Percentiles rank a stretch among this genome's conserved stretches.
phyloP scores from a whole-genome alignment of 2,888 invertebrate species.

The Aspidapion aeneum region DNA sequence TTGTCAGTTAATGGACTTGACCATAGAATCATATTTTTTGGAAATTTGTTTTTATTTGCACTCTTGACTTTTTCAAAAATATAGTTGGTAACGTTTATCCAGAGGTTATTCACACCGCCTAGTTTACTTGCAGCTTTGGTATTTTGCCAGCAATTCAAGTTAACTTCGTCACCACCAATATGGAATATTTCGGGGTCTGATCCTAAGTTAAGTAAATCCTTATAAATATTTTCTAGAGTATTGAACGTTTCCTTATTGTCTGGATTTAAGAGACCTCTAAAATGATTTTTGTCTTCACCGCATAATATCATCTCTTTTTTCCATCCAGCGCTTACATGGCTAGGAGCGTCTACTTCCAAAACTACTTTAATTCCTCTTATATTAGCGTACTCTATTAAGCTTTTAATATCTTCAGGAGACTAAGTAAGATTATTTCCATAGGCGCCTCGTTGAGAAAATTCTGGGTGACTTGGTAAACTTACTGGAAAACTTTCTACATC shows the following conservation, averaged over 20 bases:
- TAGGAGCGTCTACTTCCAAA: slow-evolving; percentile 85
- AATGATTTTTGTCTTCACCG: slow-evolving; percentile 65
- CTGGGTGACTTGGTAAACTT: slow-evolving; percentile 66
- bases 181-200: slow-evolving; percentile 76
- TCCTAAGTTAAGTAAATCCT: slow-evolving; percentile 67
- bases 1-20: slow-evolving; percentile 67
- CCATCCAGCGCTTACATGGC: slow-evolving; percentile 76
- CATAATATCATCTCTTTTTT: slow-evolving; percentile 71
- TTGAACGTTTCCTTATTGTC: slow-evolving; percentile 68
- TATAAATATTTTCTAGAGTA: slow-evolving; percentile 65
- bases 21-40: slow-evolving; percentile 64
- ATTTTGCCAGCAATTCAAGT: slow-evolving; percentile 67
- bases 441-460: slow-evolving; percentile 77
- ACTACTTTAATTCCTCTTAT: slow-evolving; percentile 78
- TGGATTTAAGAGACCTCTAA: slow-evolving; percentile 76
- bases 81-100: slow-evolving; percentile 67
- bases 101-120: slow-evolving; percentile 64
- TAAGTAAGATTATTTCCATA: slow-evolving; percentile 69
- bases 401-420: slow-evolving; percentile 62
- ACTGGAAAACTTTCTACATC: slow-evolving; percentile 91
- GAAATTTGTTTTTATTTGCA: slow-evolving; percentile 53
- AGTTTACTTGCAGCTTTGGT: slow-evolving; percentile 42
- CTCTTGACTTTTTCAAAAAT: slow-evolving; percentile 56
- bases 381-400: slow-evolving; percentile 69
- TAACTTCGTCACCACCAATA: slow-evolving; percentile 77